phyloP scores from a whole-genome alignment of 2,797 vertebrate genomes.

The Acanthurus lineatus region DNA sequence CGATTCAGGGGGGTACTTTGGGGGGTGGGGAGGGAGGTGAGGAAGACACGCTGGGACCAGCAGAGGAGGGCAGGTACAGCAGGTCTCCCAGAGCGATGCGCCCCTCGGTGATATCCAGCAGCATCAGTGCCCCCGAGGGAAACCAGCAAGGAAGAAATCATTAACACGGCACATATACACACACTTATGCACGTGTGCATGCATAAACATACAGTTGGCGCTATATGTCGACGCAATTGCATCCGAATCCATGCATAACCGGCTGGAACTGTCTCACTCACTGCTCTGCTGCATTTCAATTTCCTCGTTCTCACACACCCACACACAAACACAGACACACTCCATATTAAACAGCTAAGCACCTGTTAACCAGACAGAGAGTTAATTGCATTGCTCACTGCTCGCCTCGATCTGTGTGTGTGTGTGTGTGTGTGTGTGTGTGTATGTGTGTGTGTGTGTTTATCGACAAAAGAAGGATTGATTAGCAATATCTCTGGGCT shows the following conservation, averaged over 20 bases:
- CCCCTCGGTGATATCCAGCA: conserved; percentile 54
- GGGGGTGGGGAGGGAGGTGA: conserved; percentile 13
- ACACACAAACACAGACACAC: conserved; percentile 45
- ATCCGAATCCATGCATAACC: conserved; percentile 72
- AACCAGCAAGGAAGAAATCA: conserved; percentile 60
- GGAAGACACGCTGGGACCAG: conserved; percentile 45
- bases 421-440: conserved; percentile 1
- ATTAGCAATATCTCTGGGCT: conserved; percentile 72
- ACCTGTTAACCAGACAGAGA: conserved; percentile 80
- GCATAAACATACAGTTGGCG: conserved; percentile 56
- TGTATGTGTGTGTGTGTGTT: conserved; percentile 24
- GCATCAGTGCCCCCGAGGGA: conserved; percentile 44
- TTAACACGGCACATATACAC: conserved; percentile 64
- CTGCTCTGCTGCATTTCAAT: conserved; percentile 87
- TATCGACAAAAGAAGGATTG: conserved; percentile 75
- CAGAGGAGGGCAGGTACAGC: conserved; percentile 55
- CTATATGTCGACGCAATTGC: conserved; percentile 59
- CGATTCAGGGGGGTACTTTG: conserved; percentile 39
- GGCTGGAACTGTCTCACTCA: conserved; percentile 77
- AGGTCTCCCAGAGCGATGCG: conserved; percentile 65
- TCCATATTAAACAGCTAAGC: conserved; percentile 84
- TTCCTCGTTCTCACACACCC: conserved; percentile 62
- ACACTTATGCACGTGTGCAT: conserved; percentile 52
- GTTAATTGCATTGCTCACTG: conserved; percentile 81
- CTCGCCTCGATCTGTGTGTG: conserved; percentile 54